Evolutionary conservation across 1,140 invertebrate genomes (phyloP).

Genomic region (Panulirus ornatus): DNA sequence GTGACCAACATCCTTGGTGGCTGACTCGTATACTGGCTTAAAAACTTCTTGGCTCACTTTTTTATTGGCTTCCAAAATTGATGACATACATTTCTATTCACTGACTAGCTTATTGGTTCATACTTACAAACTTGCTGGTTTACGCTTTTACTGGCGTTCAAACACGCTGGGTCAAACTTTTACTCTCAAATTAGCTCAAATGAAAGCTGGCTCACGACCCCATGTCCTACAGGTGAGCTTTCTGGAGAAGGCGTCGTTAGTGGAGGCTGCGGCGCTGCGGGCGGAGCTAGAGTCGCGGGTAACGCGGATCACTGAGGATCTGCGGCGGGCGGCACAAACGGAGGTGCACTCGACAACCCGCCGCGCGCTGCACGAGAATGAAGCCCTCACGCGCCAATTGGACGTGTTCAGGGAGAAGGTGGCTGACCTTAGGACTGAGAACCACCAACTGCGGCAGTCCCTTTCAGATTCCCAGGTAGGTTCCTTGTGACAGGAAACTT

Average conservation of each 20-base stretch:
- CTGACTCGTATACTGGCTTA: too few relatives aligned
- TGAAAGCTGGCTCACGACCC: not conserved
- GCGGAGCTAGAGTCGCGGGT: slow-evolving; percentile 61
- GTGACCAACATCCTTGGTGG: too few relatives aligned
- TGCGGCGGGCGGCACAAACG: slow-evolving; percentile 64
- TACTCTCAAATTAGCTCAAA: not conserved
- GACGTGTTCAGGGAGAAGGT: slow-evolving; percentile 62
- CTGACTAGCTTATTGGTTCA: too few relatives aligned
- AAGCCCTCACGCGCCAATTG: slow-evolving; percentile 60
- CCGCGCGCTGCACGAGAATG: slow-evolving; percentile 72
- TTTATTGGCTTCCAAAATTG: too few relatives aligned
- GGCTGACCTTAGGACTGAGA: slow-evolving; percentile 52
- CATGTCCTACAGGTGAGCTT: slow-evolving; percentile 51
- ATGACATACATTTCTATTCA: too few relatives aligned
- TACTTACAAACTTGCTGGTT: too few relatives aligned
- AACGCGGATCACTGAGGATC: slow-evolving; percentile 59
- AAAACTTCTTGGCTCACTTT: too few relatives aligned
- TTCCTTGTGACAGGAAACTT: too few relatives aligned
- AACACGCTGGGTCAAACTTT: not conserved
- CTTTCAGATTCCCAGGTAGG: slow-evolving; percentile 62
- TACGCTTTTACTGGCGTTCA: not conserved
- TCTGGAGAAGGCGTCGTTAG: slow-evolving; percentile 61
- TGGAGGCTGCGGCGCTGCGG: slow-evolving; percentile 61
- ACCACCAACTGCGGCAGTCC: slow-evolving; percentile 49
- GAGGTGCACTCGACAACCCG: slow-evolving; percentile 73